These are phyloP conservation scores for Heliconius aoede DNA, from an alignment of 2,888 invertebrate species.

Conservation along the genomic window DNA sequence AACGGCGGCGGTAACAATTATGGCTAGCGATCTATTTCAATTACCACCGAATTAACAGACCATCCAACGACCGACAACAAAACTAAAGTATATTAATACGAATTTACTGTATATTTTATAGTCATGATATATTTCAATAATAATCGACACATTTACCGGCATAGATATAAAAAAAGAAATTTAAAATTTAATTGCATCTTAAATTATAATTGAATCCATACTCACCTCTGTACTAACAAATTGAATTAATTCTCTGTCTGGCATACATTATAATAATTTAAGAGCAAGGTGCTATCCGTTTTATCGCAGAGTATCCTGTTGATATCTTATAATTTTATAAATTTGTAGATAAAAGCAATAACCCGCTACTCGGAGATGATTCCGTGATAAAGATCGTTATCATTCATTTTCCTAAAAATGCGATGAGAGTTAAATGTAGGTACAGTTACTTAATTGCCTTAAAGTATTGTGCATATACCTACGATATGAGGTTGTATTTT, in stretches of 20 bases:
- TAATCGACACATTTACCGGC: not conserved
- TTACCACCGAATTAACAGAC: not conserved
- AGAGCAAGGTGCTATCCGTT: constrained; percentile 31
- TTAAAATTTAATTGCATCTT: not conserved
- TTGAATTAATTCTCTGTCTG: constrained; percentile 27
- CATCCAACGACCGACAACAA: not conserved
- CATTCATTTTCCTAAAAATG: constrained; percentile 6
- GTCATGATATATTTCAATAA: not conserved
- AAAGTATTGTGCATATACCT: constrained; percentile 2
- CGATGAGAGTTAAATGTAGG: not conserved
- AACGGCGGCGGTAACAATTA: not conserved
- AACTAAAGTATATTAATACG: not conserved
- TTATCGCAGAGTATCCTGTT: constrained; percentile 24
- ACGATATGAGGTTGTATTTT: no score
- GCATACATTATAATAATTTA: constrained; percentile 28
- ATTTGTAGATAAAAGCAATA: constrained; percentile 21
- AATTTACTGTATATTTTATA: not conserved
- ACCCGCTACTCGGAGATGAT: constrained; percentile 10
- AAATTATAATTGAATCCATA: constrained; percentile 7
- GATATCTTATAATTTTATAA: constrained; percentile 32
- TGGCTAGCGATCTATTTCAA: not conserved
- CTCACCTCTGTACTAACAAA: constrained; percentile 18
- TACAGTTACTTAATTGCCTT: constrained; percentile 6
- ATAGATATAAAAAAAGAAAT: not conserved
- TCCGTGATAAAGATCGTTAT: constrained; percentile 11